Percentiles rank a stretch among this genome's conserved stretches.
phyloP scores from a whole-genome alignment of 2,797 vertebrate genomes.

The Echiichthys vipera region DNA sequence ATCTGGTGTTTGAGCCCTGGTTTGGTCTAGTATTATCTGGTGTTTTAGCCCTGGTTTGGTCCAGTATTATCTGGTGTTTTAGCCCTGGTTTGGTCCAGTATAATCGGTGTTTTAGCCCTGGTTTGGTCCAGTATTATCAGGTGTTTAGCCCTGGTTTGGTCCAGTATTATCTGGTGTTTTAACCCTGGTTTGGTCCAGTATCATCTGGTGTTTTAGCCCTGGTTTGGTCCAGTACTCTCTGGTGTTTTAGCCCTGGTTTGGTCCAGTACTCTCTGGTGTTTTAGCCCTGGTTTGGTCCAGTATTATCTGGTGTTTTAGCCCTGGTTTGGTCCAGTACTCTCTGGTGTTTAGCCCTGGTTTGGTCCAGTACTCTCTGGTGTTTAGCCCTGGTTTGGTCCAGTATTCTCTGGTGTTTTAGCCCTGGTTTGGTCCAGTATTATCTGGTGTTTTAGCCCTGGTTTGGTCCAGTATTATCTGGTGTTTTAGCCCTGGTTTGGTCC shows the following conservation, averaged over 20 bases:
- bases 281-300: too few species aligned
- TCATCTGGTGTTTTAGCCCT: background rate
- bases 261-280: background rate
- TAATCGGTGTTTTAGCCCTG: background rate
- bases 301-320: background rate
- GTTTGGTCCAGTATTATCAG: background rate
- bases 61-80: background rate
- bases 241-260: background rate
- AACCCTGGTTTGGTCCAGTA: background rate
- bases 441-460: background rate
- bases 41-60: background rate
- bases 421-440: background rate
- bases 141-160: background rate
- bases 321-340: background rate
- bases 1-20: background rate
- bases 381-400: background rate
- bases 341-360: background rate
- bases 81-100: background rate
- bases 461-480: background rate
- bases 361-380: accelerated
- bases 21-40: background rate
- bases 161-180: background rate
- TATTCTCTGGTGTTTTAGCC: background rate
- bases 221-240: background rate
- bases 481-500: background rate